phyloP scores from a whole-genome alignment of 2,797 vertebrate species.

The Apodemus agrarius region DNA sequence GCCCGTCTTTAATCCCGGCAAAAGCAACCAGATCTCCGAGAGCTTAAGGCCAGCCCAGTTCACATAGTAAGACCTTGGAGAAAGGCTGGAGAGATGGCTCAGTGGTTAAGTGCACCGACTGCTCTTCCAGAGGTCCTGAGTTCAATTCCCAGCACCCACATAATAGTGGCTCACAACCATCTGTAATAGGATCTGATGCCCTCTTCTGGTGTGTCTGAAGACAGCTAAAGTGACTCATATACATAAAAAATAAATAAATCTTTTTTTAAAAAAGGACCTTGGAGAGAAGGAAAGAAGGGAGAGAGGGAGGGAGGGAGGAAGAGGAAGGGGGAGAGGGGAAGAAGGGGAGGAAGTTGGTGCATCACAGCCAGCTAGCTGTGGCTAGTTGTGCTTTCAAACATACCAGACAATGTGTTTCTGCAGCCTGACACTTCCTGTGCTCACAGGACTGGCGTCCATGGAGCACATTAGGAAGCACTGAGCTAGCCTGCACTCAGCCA shows the following conservation, averaged over 20 bases:
- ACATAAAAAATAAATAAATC: too few relatives aligned
- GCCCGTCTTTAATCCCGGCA: neutral
- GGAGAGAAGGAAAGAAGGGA: too few relatives aligned
- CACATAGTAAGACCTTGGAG: neutral
- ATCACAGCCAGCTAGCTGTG: fast-evolving
- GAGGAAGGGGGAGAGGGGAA: fast-evolving
- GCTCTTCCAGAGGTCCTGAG: too few relatives aligned
- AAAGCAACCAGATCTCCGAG: neutral
- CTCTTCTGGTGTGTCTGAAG: too few relatives aligned
- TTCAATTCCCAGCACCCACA: too few relatives aligned
- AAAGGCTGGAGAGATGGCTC: too few relatives aligned
- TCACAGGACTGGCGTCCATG: neutral
- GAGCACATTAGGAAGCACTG: neutral
- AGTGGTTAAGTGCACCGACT: too few relatives aligned
- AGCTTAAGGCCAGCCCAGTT: too few relatives aligned
- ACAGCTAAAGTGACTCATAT: too few relatives aligned
- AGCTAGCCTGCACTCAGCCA: neutral
- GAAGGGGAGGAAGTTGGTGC: fast-evolving
- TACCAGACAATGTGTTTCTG: too few relatives aligned
- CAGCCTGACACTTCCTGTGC: neutral
- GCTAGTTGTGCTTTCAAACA: neutral
- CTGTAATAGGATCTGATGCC: too few relatives aligned
- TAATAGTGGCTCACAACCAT: too few relatives aligned
- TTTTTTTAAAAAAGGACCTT: neutral
- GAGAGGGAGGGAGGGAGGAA: fast-evolving